A percentile compares a stretch with the other conserved stretches of the same genome.
These are phyloP conservation scores for Dasyprocta punctata DNA, from an alignment of 2,113 vertebrate genomes.

Conservation along the genomic window DNA sequence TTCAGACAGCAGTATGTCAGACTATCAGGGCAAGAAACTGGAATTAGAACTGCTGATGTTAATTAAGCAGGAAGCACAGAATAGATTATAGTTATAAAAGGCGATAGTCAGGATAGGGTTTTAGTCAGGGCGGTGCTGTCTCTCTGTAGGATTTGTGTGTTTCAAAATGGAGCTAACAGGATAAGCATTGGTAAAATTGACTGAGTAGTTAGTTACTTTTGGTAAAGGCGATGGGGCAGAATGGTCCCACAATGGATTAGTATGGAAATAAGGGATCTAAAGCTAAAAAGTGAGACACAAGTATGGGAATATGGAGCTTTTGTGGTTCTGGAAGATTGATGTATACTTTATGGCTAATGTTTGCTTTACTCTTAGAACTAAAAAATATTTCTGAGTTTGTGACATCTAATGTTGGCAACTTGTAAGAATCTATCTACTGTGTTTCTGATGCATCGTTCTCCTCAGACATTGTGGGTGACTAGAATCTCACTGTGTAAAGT, in stretches of 20 bases:
- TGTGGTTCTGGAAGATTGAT: neutral
- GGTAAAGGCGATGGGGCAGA: neutral
- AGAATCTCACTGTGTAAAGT: neutral
- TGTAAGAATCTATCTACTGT: neutral
- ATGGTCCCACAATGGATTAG: neutral
- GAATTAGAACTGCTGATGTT: neutral
- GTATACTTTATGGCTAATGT: neutral
- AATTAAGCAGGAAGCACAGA: neutral
- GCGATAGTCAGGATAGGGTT: neutral
- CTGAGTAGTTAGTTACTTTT: neutral
- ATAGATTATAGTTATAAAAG: neutral
- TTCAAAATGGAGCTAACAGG: neutral
- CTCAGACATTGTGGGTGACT: neutral
- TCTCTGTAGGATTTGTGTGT: neutral
- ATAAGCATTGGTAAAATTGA: neutral
- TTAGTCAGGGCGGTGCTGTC: neutral
- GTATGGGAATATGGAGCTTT: neutral
- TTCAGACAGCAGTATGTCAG: neutral
- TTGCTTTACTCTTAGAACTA: conserved; percentile 30
- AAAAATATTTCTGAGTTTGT: neutral
- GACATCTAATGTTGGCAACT: neutral
- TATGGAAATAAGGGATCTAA: neutral
- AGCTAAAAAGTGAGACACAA: neutral
- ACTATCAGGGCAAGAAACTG: neutral
- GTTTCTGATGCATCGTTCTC: neutral